These are phyloP conservation scores for Geothlypis trichas DNA, from an alignment of 2,113 vertebrate species.

Conservation along the genomic window DNA sequence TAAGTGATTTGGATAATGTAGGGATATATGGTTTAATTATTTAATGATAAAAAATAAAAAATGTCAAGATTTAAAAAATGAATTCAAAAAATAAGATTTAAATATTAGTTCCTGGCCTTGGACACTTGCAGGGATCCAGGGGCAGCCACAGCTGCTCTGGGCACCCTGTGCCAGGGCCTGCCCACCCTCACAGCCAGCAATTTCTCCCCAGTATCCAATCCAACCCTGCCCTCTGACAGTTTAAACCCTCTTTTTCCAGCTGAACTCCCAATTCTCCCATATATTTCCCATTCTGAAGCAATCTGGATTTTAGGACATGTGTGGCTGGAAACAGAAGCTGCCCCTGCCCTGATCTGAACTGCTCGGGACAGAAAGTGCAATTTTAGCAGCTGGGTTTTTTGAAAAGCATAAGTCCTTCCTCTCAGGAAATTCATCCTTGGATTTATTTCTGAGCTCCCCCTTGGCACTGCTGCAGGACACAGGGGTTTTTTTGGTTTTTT, in stretches of 20 bases:
- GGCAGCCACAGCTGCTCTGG: not conserved
- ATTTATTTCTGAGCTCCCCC: not conserved
- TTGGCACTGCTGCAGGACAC: not conserved
- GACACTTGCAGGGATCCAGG: not conserved
- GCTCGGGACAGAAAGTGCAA: not conserved
- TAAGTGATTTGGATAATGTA: no score
- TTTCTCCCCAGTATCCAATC: rapidly evolving
- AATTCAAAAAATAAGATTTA: no score
- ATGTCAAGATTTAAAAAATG: no score
- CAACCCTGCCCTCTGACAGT: not conserved
- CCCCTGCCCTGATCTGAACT: not conserved
- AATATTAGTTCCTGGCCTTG: no score
- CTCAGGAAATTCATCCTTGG: not conserved
- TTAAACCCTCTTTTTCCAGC: not conserved
- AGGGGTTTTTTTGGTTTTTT: not conserved
- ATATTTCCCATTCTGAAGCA: not conserved
- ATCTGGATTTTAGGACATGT: not conserved
- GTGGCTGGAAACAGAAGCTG: not conserved
- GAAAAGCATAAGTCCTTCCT: not conserved
- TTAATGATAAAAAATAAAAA: no score
- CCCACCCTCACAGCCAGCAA: not conserved
- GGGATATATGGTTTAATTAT: no score
- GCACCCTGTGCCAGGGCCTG: not conserved
- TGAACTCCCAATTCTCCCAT: not conserved
- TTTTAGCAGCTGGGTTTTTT: not conserved